Evolutionary conservation across 2,113 vertebrate genomes (phyloP).

Genomic region (Rhinolophus sinicus): DNA sequence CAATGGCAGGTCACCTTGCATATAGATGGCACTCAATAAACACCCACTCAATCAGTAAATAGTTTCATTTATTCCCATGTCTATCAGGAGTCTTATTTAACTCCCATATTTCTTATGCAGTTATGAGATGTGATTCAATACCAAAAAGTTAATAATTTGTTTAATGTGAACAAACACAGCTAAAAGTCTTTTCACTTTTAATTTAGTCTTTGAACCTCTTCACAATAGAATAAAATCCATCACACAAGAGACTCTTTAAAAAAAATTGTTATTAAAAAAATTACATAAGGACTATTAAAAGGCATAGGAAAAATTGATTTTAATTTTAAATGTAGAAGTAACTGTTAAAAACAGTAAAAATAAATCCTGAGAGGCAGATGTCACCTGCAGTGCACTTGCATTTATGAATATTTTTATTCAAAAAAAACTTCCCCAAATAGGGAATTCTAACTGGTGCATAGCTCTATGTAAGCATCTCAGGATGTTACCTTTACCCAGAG

Average conservation of each 20-base stretch:
- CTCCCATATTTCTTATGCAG: background rate
- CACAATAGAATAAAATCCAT: background rate
- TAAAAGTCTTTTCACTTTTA: constrained; percentile 34
- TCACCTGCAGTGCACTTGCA: background rate
- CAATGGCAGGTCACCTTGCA: background rate
- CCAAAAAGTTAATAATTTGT: background rate
- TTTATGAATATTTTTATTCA: constrained; percentile 12
- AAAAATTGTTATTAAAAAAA: background rate
- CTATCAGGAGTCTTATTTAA: background rate
- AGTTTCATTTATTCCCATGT: background rate
- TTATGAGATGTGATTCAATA: constrained; percentile 24
- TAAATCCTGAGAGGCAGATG: background rate
- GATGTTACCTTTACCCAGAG: background rate
- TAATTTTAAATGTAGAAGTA: constrained; percentile 43
- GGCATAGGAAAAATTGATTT: background rate
- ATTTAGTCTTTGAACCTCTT: background rate
- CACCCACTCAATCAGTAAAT: background rate
- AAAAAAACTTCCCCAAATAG: background rate
- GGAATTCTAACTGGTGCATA: background rate
- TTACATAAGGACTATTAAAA: background rate
- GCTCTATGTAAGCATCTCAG: background rate
- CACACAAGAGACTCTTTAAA: background rate
- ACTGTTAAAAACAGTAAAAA: constrained; percentile 44
- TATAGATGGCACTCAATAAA: background rate
- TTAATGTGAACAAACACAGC: background rate